phyloP scores from a whole-genome alignment of 2,888 invertebrate genomes.

The Diabrotica balteata region DNA sequence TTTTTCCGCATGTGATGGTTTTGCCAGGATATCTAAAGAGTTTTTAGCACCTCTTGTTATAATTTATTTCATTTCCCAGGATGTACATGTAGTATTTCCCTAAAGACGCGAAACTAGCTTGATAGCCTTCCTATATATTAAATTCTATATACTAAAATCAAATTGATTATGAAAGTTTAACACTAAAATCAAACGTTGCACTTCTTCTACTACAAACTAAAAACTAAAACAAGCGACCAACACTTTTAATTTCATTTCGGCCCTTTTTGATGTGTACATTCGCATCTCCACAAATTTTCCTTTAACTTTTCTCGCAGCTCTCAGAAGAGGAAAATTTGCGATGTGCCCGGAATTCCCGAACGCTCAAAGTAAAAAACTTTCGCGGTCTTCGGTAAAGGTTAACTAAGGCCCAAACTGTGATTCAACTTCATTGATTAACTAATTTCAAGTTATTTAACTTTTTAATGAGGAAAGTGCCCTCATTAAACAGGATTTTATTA shows the following conservation, averaged over 20 bases:
- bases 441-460: constrained; percentile 28
- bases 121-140: too few species aligned
- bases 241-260: not conserved
- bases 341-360: not conserved
- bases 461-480: constrained; percentile 22
- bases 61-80: too few species aligned
- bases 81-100: too few species aligned
- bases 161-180: too few species aligned
- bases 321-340: not conserved
- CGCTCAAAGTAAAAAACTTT: not conserved
- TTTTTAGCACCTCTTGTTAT: too few species aligned
- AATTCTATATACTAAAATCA: too few species aligned
- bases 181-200: too few species aligned
- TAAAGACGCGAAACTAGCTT: too few species aligned
- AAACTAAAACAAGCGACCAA: not conserved
- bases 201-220: too few species aligned
- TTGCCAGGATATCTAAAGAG: too few species aligned
- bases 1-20: too few species aligned
- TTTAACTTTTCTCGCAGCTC: not conserved
- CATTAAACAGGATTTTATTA: constrained; percentile 15
- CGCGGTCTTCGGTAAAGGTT: constrained; percentile 4
- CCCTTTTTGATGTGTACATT: not conserved
- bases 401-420: constrained; percentile 17
- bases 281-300: not conserved
- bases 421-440: constrained; percentile 22